A percentile compares a stretch with the other conserved stretches of the same genome.
Evolutionary conservation across 2,888 invertebrate genomes (phyloP).

Genomic region (Xestia ashworthii): DNA sequence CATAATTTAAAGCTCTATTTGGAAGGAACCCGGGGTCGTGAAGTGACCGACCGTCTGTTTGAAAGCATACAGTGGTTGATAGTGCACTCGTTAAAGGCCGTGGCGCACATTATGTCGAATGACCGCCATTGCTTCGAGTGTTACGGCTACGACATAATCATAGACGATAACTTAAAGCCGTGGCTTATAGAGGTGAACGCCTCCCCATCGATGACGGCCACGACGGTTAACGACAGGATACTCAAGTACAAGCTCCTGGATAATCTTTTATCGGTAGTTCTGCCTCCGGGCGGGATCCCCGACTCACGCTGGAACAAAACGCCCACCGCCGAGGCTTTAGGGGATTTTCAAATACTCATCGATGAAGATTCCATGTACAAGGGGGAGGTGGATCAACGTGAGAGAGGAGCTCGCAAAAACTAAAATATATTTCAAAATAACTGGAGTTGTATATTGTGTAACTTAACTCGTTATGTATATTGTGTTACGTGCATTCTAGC

Average conservation of each 20-base stretch:
- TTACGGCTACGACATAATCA: constrained; percentile 98
- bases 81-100: constrained; percentile 97
- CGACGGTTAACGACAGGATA: constrained; percentile 97
- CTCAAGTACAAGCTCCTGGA: constrained; percentile 98
- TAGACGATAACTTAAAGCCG: constrained; percentile 97
- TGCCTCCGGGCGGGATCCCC: constrained; percentile 96
- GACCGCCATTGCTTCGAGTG: constrained; percentile 98
- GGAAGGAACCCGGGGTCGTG: constrained; percentile 96
- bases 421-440: constrained; percentile 25
- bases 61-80: constrained; percentile 96
- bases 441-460: too few relatives aligned
- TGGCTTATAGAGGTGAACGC: constrained; percentile 98
- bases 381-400: constrained; percentile 81
- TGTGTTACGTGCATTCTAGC: background rate
- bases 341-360: constrained; percentile 93
- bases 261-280: constrained; percentile 96
- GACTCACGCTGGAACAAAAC: constrained; percentile 96
- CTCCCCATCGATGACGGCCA: constrained; percentile 97
- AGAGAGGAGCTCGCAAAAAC: constrained; percentile 50
- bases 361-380: constrained; percentile 94
- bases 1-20: constrained; percentile 96
- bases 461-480: background rate
- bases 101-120: constrained; percentile 96
- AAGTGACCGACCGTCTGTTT: constrained; percentile 96
- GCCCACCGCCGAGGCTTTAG: constrained; percentile 93